Conservation (phyloP, 1,140 invertebrate genomes). For the Drosophila orena region DNA sequence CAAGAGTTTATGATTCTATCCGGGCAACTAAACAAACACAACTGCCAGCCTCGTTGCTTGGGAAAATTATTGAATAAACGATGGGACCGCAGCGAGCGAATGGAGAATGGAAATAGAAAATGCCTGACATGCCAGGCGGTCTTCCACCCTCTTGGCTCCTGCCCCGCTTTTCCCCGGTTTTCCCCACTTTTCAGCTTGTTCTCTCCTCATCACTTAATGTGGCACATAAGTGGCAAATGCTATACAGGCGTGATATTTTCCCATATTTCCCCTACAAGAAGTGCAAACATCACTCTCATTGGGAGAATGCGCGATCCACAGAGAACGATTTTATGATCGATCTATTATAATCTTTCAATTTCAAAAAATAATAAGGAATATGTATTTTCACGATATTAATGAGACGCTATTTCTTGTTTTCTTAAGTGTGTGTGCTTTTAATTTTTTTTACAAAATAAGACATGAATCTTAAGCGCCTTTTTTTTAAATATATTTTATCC, state of each 20-base stretch:
- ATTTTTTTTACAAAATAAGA: too few species aligned
- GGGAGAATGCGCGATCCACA: conserved; percentile 16
- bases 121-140: conserved; percentile 45
- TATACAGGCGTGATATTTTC: conserved; percentile 39
- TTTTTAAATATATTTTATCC: not conserved
- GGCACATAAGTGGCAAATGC: conserved; percentile 46
- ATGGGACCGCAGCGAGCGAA: conserved; percentile 41
- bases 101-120: conserved; percentile 77
- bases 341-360: not conserved
- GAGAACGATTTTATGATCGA: not conserved
- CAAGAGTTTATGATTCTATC: conserved; percentile 60
- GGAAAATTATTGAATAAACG: conserved; percentile 68
- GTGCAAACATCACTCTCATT: conserved; percentile 19
- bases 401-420: too few species aligned
- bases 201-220: conserved; percentile 48
- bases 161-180: not conserved
- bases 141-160: conserved; percentile 5
- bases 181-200: conserved; percentile 15
- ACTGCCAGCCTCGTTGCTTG: conserved; percentile 54
- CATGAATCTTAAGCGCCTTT: too few species aligned
- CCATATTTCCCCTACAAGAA: conserved; percentile 36
- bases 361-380: too few species aligned
- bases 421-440: too few species aligned
- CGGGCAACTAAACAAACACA: conserved; percentile 75
- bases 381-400: too few species aligned